A percentile compares a stretch with the other conserved stretches of the same genome.
These are phyloP conservation scores for Merluccius polli DNA, from an alignment of 2,797 vertebrate species.

Conservation along the genomic window DNA sequence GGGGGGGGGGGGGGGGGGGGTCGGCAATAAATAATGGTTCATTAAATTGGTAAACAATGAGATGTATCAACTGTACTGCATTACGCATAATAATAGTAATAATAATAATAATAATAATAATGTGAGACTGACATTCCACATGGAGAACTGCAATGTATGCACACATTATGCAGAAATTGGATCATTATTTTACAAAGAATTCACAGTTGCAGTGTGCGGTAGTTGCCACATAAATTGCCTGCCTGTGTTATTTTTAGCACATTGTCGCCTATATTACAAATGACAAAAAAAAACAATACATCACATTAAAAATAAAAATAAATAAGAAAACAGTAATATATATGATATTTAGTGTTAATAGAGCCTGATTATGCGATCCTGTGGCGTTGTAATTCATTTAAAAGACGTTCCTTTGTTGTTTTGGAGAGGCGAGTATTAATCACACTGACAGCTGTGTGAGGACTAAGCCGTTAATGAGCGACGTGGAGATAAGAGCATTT, in stretches of 20 bases:
- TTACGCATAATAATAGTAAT: no score
- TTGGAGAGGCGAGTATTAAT: not conserved
- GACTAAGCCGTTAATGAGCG: not conserved
- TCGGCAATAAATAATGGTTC: not conserved
- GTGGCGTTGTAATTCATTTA: not conserved
- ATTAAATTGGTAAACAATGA: not conserved
- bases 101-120: not conserved
- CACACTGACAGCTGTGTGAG: not conserved
- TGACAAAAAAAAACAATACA: not conserved
- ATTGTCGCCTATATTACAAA: not conserved
- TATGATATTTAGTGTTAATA: not conserved
- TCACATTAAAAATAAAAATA: not conserved
- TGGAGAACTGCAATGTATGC: not conserved
- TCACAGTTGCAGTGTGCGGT: not conserved
- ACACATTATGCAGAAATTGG: not conserved
- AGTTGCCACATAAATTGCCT: not conserved
- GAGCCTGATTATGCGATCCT: not conserved
- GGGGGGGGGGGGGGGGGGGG: not conserved
- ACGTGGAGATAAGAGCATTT: not conserved
- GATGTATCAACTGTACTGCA: not conserved
- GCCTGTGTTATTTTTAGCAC: not conserved
- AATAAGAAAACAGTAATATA: not conserved
- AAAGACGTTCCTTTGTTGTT: not conserved
- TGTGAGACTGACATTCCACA: not conserved
- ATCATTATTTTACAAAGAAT: not conserved